Evolutionary conservation across 2,797 vertebrate species (phyloP).

Genomic region (Notolabrus celidotus): DNA sequence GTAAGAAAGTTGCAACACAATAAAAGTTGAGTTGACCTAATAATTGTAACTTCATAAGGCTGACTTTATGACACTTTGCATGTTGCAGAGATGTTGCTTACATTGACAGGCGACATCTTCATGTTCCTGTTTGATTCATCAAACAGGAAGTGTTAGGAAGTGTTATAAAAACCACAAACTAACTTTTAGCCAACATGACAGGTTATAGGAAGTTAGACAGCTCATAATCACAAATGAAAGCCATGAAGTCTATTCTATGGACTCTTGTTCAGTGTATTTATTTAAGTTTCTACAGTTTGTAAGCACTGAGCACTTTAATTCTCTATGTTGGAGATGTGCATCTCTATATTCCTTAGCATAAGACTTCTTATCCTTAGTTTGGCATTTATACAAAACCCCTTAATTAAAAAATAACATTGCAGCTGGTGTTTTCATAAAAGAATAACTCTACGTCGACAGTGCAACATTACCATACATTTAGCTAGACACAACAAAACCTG

Average conservation of each 20-base stretch:
- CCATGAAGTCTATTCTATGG: neutral
- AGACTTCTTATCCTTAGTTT: constrained; percentile 5
- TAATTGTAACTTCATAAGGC: neutral
- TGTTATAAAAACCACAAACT: constrained; percentile 19
- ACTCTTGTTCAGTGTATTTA: neutral
- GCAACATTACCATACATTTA: constrained; percentile 41
- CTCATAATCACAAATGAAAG: neutral
- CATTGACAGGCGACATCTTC: constrained; percentile 27
- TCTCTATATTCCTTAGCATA: neutral
- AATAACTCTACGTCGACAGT: constrained; percentile 11
- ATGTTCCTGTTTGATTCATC: constrained; percentile 44
- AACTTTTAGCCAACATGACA: neutral
- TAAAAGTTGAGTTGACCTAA: neutral
- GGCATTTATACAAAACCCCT: neutral
- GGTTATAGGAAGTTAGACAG: neutral
- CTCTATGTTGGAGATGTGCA: neutral
- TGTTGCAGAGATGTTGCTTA: constrained; percentile 33
- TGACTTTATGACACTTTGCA: constrained; percentile 11
- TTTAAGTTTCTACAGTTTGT: constrained; percentile 6
- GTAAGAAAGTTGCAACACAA: neutral
- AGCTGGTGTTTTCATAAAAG: constrained; percentile 32
- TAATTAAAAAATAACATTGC: constrained; percentile 12
- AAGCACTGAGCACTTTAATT: neutral
- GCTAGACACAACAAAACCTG: constrained; percentile 61
- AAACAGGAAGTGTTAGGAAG: too few species aligned